Percentiles rank a stretch among this genome's conserved stretches.
Conservation (phyloP, 1,140 invertebrate species). For the Drosophila busckii region DNA sequence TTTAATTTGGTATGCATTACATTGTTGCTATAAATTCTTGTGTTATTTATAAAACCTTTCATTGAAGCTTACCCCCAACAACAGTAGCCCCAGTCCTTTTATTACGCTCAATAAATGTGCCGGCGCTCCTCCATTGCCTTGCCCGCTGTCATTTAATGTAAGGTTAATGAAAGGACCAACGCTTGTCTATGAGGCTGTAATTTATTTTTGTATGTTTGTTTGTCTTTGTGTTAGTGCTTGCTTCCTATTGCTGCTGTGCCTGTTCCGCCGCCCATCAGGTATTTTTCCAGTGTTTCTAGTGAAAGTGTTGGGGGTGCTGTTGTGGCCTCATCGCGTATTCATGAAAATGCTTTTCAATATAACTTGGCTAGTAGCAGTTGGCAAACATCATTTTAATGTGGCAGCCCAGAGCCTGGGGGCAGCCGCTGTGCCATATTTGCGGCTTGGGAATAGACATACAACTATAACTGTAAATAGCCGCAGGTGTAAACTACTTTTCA, state of each 20-base stretch:
- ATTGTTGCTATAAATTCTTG: too few relatives aligned
- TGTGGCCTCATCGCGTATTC: slow-evolving; percentile 55
- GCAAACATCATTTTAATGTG: slow-evolving; percentile 51
- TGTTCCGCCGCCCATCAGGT: neutral
- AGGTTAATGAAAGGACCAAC: slow-evolving; percentile 47
- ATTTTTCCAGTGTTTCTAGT: slow-evolving; percentile 17
- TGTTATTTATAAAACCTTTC: slow-evolving; percentile 1
- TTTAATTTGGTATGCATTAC: too few relatives aligned
- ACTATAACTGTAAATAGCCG: slow-evolving; percentile 31
- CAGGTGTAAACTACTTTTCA: slow-evolving; percentile 9
- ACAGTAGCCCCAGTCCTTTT: slow-evolving; percentile 10
- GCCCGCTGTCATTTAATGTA: slow-evolving; percentile 31
- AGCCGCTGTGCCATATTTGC: slow-evolving; percentile 54
- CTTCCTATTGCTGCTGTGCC: slow-evolving; percentile 10
- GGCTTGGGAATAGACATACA: neutral
- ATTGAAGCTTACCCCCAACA: neutral
- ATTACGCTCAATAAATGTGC: slow-evolving; percentile 7
- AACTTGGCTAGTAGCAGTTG: slow-evolving; percentile 21
- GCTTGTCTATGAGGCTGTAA: slow-evolving; percentile 14
- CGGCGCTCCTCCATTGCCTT: neutral
- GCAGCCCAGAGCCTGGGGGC: slow-evolving; percentile 29
- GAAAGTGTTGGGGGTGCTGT: slow-evolving; percentile 51
- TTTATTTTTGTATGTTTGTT: slow-evolving; percentile 2
- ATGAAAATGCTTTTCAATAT: slow-evolving; percentile 56
- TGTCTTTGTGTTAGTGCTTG: slow-evolving; percentile 37